Conservation (phyloP, 2,888 invertebrate genomes). For the Hecatera dysodea region DNA sequence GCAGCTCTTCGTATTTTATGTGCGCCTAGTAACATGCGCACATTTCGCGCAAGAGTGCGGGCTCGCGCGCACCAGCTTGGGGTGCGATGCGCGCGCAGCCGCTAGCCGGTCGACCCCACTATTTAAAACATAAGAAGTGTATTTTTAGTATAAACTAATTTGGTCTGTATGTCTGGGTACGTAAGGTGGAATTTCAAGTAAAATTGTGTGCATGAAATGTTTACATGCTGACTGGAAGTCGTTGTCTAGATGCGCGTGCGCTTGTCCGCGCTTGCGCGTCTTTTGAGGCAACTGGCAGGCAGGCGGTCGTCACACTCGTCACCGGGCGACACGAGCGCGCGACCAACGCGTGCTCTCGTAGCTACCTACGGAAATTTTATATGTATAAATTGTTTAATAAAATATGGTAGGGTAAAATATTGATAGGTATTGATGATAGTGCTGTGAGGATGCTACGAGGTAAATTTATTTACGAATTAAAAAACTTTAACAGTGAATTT, state of each 20-base stretch:
- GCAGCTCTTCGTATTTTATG: conserved; percentile 68
- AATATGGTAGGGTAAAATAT: no score
- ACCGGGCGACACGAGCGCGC: no score
- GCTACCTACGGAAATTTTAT: no score
- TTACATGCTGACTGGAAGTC: conserved; percentile 13
- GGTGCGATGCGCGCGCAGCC: conserved; percentile 81
- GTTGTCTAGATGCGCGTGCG: conserved; percentile 53
- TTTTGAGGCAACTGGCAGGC: conserved; percentile 2
- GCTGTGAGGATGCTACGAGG: no score
- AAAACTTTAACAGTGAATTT: no score
- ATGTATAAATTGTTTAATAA: no score
- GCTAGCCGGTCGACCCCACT: neutral
- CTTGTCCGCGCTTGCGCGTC: conserved; percentile 29
- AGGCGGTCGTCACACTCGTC: neutral
- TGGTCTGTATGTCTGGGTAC: accelerated
- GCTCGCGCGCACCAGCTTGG: conserved; percentile 83
- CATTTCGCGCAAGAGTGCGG: conserved; percentile 89
- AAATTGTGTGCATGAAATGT: conserved; percentile 11
- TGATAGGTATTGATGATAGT: no score
- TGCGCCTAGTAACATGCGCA: conserved; percentile 87
- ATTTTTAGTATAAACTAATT: neutral
- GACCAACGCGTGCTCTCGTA: neutral
- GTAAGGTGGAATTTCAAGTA: conserved; percentile 25
- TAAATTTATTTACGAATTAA: no score
- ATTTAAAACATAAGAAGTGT: conserved; percentile 26